Evolutionary conservation across 1,140 invertebrate species (phyloP).

Genomic region (Hyphantria cunea): DNA sequence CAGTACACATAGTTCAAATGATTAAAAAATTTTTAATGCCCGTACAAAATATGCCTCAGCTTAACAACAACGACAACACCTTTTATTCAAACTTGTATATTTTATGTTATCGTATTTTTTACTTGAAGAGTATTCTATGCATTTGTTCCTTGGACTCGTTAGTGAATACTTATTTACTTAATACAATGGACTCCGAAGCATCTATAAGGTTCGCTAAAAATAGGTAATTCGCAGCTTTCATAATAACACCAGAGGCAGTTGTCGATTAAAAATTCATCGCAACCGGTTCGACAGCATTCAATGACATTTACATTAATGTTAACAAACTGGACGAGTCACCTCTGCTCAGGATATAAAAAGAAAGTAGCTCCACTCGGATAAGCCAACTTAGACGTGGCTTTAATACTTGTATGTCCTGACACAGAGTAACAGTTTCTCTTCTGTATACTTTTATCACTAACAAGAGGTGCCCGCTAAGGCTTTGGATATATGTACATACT

Average conservation of each 20-base stretch:
- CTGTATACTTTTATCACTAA: no score
- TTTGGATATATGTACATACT: no score
- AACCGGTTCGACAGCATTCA: conserved; percentile 65
- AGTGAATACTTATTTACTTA: not conserved
- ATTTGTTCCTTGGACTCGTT: not conserved
- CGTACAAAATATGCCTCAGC: no score
- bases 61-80: not conserved
- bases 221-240: conserved; percentile 48
- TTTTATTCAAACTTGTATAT: not conserved
- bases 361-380: conserved; percentile 46
- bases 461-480: no score
- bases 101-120: not conserved
- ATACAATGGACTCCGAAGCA: conserved; percentile 4
- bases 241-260: conserved; percentile 50
- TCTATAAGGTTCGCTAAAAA: conserved; percentile 30
- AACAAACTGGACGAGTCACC: conserved; percentile 58
- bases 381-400: not conserved
- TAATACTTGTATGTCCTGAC: no score
- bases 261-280: conserved; percentile 53
- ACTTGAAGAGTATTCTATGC: not conserved
- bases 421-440: no score
- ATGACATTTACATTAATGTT: conserved; percentile 70
- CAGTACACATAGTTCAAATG: no score
- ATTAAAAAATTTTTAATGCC: no score
- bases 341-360: conserved; percentile 50